Percentiles rank a stretch among this genome's conserved stretches.
Conservation (phyloP, 2,113 vertebrate genomes). For the Paracanthobrama guichenoti region DNA sequence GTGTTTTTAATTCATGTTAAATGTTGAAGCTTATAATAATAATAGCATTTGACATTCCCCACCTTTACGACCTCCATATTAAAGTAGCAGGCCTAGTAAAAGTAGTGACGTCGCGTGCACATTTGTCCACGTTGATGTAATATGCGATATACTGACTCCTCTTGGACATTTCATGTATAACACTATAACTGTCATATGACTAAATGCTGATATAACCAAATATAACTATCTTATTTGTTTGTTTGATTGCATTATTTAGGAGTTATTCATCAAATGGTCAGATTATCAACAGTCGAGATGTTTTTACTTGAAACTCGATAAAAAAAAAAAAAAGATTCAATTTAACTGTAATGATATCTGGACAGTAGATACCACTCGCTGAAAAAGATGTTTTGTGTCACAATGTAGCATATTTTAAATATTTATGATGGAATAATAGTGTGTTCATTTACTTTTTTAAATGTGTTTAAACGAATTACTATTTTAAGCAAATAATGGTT, state of each 20-base stretch:
- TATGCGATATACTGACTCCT: slow-evolving; percentile 20
- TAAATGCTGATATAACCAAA: background rate
- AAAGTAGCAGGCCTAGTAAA: background rate
- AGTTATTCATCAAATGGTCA: background rate
- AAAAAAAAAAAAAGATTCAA: slow-evolving; percentile 1
- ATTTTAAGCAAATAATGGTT: background rate
- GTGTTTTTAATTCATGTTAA: background rate
- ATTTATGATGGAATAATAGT: background rate
- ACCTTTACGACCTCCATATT: background rate
- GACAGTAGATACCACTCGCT: background rate
- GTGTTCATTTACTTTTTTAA: no score
- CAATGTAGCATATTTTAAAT: background rate
- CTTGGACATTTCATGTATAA: background rate
- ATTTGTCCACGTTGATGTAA: background rate
- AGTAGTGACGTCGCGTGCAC: background rate
- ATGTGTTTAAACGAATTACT: background rate
- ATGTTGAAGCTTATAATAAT: background rate
- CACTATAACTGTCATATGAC: background rate
- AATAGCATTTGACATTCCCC: background rate
- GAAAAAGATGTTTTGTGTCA: background rate
- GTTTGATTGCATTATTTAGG: background rate
- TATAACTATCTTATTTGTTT: background rate
- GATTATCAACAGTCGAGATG: background rate
- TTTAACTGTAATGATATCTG: background rate
- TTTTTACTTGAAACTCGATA: background rate